Evolutionary conservation across 2,113 vertebrate genomes (phyloP).

Genomic region (Odocoileus virginianus): DNA sequence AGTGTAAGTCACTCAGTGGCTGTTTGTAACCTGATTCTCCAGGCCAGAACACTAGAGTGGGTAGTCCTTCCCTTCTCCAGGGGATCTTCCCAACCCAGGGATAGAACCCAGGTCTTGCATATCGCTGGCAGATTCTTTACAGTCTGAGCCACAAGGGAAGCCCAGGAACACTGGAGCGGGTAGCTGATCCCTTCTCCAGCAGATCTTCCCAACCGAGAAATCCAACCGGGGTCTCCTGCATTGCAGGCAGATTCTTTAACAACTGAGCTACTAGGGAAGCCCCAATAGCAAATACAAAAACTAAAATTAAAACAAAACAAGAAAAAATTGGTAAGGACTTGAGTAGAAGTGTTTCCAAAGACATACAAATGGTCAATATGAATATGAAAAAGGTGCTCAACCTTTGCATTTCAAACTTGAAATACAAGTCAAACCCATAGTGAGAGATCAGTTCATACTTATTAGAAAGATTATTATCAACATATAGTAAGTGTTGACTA

Average conservation of each 20-base stretch:
- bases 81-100: not conserved
- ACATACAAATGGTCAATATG: not conserved
- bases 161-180: not conserved
- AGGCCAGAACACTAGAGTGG: not conserved
- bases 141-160: not conserved
- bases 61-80: not conserved
- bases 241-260: not conserved
- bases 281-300: not conserved
- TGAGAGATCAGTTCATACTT: not conserved
- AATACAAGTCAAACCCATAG: not conserved
- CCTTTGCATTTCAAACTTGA: not conserved
- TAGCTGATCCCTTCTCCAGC: not conserved
- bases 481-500: not conserved
- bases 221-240: not conserved
- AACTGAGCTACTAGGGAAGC: not conserved
- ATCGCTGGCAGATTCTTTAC: not conserved
- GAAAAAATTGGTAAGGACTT: not conserved
- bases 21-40: not conserved
- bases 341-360: not conserved
- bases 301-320: not conserved
- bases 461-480: not conserved
- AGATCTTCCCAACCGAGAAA: not conserved
- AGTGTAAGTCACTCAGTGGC: not conserved
- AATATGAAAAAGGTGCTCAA: not conserved
- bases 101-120: not conserved